phyloP scores from a whole-genome alignment of 64 coral and sea anemone species.

The Porites lutea region DNA sequence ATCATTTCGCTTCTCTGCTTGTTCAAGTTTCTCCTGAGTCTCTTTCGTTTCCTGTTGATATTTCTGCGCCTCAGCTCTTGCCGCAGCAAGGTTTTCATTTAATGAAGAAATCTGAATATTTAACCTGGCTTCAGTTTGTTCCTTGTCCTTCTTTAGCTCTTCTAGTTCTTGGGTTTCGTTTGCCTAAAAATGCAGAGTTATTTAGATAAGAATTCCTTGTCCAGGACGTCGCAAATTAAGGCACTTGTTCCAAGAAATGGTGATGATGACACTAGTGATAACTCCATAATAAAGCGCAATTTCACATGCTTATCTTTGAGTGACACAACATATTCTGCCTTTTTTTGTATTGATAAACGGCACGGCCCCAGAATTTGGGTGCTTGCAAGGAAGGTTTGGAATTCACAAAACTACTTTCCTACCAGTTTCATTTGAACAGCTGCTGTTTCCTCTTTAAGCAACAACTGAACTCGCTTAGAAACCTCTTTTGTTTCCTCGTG shows the following conservation, averaged over 20 bases:
- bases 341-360: too few species aligned
- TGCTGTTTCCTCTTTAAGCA: slow-evolving; percentile 88
- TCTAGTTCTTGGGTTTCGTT: slow-evolving; percentile 77
- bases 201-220: neutral
- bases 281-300: too few species aligned
- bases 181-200: slow-evolving; percentile 42
- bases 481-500: slow-evolving; percentile 92
- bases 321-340: too few species aligned
- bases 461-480: slow-evolving; percentile 84
- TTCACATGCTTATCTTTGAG: too few species aligned
- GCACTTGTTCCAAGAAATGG: too few species aligned
- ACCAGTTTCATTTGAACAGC: slow-evolving; percentile 93
- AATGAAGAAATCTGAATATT: slow-evolving; percentile 93
- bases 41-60: slow-evolving; percentile 65
- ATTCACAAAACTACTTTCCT: neutral
- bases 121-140: slow-evolving; percentile 76
- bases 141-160: slow-evolving; percentile 77
- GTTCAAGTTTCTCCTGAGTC: slow-evolving; percentile 45
- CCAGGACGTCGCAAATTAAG: too few species aligned
- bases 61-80: slow-evolving; percentile 62
- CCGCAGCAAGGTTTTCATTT: slow-evolving; percentile 77
- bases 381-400: neutral
- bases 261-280: too few species aligned
- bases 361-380: too few species aligned
- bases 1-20: slow-evolving; percentile 74